Evolutionary conservation across 2,113 vertebrate species (phyloP).

Genomic region (Chaetorhynchus papuensis): DNA sequence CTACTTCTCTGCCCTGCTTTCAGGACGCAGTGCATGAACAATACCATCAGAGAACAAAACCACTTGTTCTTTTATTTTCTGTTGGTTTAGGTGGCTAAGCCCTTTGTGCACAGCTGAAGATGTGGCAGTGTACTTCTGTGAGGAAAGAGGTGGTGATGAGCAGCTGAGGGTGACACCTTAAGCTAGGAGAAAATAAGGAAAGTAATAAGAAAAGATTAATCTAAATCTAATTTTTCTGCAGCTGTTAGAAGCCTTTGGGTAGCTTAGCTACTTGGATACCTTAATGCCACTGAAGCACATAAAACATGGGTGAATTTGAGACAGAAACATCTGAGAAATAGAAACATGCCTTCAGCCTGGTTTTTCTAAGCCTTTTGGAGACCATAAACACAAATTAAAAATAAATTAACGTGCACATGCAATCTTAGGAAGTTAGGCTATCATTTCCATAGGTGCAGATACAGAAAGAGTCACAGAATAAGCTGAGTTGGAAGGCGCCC

Average conservation of each 20-base stretch:
- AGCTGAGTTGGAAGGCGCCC: neutral
- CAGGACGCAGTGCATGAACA: neutral
- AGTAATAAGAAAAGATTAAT: constrained; percentile 3
- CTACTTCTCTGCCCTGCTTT: neutral
- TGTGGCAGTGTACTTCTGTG: neutral
- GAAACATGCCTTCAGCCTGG: neutral
- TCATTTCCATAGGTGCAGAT: neutral
- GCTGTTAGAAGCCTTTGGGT: constrained; percentile 3
- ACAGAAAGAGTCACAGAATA: neutral
- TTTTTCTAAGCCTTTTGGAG: neutral
- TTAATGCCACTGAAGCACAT: neutral
- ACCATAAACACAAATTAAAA: neutral
- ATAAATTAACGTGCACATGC: neutral
- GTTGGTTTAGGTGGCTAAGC: neutral
- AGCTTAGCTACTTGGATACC: neutral
- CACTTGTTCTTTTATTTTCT: neutral
- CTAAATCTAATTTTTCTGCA: constrained; percentile 9
- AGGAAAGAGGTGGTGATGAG: neutral
- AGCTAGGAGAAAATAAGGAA: neutral
- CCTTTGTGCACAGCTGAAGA: neutral
- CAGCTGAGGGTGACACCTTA: neutral
- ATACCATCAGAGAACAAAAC: neutral
- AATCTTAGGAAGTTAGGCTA: neutral
- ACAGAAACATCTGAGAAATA: neutral
- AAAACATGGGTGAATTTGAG: neutral